Percentiles rank a stretch among this genome's conserved stretches.
Evolutionary conservation across 2,888 invertebrate species (phyloP).

Genomic region (Trilocha varians): DNA sequence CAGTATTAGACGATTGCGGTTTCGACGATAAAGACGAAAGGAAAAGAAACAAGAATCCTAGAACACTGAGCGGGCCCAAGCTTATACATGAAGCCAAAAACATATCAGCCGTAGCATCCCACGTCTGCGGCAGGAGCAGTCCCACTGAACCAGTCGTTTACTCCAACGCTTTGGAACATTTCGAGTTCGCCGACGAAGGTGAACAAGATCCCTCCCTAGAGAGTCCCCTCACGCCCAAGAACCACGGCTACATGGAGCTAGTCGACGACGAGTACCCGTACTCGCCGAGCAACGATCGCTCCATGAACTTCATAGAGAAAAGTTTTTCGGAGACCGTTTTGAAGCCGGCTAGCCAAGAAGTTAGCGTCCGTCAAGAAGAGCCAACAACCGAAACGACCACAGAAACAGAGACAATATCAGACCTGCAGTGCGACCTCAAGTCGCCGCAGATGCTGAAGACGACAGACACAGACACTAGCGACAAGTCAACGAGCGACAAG

Average conservation of each 20-base stretch:
- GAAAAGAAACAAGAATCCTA: constrained; percentile 42
- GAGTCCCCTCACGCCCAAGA: constrained; percentile 44
- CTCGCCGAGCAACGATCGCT: constrained; percentile 56
- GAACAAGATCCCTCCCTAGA: constrained; percentile 84
- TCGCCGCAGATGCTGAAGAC: constrained; percentile 25
- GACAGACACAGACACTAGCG: constrained; percentile 27
- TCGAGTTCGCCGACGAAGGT: constrained; percentile 91
- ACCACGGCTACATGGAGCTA: constrained; percentile 59
- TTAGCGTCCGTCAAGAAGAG: constrained; percentile 7
- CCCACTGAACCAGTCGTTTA: constrained; percentile 42
- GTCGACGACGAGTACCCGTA: constrained; percentile 60
- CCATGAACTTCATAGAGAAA: constrained; percentile 73
- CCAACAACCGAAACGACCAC: neutral
- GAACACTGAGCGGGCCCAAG: constrained; percentile 49
- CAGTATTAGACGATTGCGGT: constrained; percentile 82
- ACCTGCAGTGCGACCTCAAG: constrained; percentile 17
- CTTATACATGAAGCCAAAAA: constrained; percentile 55
- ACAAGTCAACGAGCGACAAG: constrained; percentile 23
- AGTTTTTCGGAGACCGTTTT: constrained; percentile 52
- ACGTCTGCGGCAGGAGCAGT: constrained; percentile 57
- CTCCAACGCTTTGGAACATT: constrained; percentile 79
- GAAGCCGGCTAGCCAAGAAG: constrained; percentile 31
- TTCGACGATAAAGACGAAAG: constrained; percentile 47
- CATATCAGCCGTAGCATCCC: constrained; percentile 45
- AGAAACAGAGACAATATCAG: constrained; percentile 1